Base-by-base conservation (phyloP, 2,797 vertebrate genomes). In the Neoniphon sammara region DNA sequence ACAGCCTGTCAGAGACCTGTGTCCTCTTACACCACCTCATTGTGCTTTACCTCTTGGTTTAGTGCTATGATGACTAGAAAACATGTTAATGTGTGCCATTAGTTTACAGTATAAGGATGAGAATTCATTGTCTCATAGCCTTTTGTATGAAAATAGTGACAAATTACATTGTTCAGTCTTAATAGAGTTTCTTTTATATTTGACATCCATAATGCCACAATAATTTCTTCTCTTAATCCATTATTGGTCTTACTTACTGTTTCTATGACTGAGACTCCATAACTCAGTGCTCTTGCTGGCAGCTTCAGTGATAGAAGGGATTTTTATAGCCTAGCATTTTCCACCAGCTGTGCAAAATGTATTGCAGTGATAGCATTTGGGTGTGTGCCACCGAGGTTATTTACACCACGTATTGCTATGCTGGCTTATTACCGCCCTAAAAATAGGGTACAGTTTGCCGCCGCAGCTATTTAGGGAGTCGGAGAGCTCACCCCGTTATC, bases 291-390 rank as follows among this genome's bases (percentile, higher is more conserved):
- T 84, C 82, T 82, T 78, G 66, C 59, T 39, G 72, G 77, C 80
- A 70, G 57, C 81, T 74, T 42, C 11, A 68, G 52, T 66, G 77
- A 87, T 74, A 54, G 55, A 77, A 18, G 46, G 18, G 71, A 34
- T 76, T 87, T 90, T 88, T 77, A 87, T 85, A 85, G 86, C 70
- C 44, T 65, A 62, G 72, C 56, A 31, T 70, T 86, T 91, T 91
- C 84, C 85, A 89, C 82, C 82, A 83, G 83, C 86, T 80, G 78
- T 86, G 85, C 87, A 87, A 75, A 85, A 88, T 76, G 77, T 78
- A 85, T 78, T 78, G 85, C 87, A 75, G 76, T 47, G 76, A 77
- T 82, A 82, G 84, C 87, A 77, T 77, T 75, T 89, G 85, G 75
- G 72, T 73, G 68, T 86, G 73, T 85, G 86, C 91, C 89, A 80